phyloP scores from a whole-genome alignment of 2,113 vertebrate species.

The Probosciger aterrimus region DNA sequence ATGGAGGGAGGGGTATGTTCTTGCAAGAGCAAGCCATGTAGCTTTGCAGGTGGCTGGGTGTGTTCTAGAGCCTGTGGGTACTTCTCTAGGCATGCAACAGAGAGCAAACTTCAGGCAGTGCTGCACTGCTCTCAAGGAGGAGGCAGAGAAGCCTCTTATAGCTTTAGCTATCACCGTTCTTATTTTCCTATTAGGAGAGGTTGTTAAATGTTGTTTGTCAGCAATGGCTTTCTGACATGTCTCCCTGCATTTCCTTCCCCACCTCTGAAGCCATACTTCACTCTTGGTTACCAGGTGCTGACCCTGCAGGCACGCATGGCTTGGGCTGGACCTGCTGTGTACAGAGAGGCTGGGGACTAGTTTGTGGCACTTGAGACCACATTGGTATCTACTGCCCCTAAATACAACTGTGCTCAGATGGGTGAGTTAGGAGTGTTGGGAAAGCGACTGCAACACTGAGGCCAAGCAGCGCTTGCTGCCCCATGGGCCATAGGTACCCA shows the following conservation, averaged over 20 bases:
- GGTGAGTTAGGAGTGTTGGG: neutral
- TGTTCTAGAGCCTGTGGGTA: neutral
- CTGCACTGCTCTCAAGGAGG: accelerated
- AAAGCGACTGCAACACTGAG: accelerated
- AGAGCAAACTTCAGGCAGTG: neutral
- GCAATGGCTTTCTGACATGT: neutral
- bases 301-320: neutral
- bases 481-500: neutral
- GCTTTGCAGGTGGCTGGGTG: accelerated
- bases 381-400: neutral
- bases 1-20: neutral
- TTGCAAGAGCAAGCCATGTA: neutral
- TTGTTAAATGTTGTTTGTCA: neutral
- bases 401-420: neutral
- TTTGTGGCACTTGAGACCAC: neutral
- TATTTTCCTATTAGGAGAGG: neutral
- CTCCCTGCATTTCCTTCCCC: neutral
- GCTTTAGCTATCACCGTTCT: neutral
- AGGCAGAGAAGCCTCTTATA: neutral
- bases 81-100: neutral
- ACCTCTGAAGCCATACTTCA: accelerated
- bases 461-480: neutral
- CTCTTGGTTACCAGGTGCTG: neutral
- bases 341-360: neutral
- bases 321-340: accelerated